Percentiles rank a stretch among this genome's conserved stretches.
These are phyloP conservation scores for Melanotaenia trifasciata DNA, from an alignment of 2,797 vertebrate species.

Conservation along the genomic window DNA sequence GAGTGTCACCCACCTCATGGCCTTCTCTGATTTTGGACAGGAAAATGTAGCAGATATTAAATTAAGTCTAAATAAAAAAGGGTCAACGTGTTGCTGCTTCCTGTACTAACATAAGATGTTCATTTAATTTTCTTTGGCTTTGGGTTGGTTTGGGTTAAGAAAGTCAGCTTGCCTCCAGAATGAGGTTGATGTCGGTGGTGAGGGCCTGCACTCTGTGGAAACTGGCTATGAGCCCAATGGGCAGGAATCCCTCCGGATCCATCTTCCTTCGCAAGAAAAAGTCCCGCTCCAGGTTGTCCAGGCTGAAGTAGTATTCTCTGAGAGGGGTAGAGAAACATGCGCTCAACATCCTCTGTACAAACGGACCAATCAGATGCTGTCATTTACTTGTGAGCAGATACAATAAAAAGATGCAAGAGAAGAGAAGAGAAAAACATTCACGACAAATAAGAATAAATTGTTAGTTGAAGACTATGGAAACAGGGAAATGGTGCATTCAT, in stretches of 20 bases:
- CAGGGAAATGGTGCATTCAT: no score
- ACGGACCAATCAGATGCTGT: neutral
- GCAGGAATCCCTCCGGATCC: conserved; percentile 94
- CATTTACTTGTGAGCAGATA: no score
- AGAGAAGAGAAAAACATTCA: no score
- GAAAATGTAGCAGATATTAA: neutral
- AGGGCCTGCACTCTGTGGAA: conserved; percentile 98
- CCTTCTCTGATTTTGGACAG: neutral
- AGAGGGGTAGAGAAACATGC: neutral
- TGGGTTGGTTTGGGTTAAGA: no score
- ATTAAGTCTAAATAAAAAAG: neutral
- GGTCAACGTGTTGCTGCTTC: neutral
- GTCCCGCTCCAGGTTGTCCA: conserved; percentile 96
- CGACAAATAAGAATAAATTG: no score
- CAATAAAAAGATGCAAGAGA: no score
- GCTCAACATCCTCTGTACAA: neutral
- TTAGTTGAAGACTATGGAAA: no score
- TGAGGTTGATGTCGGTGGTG: conserved; percentile 92
- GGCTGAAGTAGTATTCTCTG: conserved; percentile 98
- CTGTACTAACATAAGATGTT: neutral
- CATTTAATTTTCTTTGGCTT: no score
- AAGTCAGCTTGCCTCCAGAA: conserved; percentile 85
- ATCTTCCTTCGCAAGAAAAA: conserved; percentile 97
- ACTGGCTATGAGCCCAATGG: conserved; percentile 91
- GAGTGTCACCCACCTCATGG: neutral